Percentiles rank a stretch among this genome's conserved stretches.
Conservation (phyloP, 2,888 invertebrate species). For the Seira musarum region DNA sequence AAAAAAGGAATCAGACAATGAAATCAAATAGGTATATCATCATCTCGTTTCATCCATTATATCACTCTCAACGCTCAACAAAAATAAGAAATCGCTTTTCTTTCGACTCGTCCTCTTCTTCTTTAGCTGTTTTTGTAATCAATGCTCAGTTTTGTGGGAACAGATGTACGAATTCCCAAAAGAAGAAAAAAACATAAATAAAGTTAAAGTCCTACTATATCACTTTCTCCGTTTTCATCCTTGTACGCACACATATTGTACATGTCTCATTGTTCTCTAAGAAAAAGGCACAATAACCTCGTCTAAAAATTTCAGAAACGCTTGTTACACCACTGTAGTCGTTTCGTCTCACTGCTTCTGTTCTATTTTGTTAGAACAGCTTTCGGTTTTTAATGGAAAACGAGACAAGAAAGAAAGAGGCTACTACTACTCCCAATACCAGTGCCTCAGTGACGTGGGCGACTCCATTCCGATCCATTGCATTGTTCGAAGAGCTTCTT, state of each 20-base stretch:
- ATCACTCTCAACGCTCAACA: background rate
- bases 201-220: too few species aligned
- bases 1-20: conserved; percentile 27
- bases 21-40: background rate
- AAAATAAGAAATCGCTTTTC: too few species aligned
- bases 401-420: background rate
- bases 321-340: background rate
- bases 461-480: background rate
- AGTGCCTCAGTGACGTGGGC: too few species aligned
- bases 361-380: too few species aligned
- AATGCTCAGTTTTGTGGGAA: background rate
- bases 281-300: too few species aligned
- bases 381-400: background rate
- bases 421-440: background rate
- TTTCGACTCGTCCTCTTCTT: too few species aligned
- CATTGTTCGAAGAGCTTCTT: background rate
- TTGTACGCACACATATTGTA: background rate
- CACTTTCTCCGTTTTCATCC: background rate
- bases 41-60: background rate
- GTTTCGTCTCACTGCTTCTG: background rate
- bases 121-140: background rate
- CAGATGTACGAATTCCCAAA: conserved; percentile 3
- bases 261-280: background rate
- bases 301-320: too few species aligned
- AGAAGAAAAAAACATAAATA: background rate